A percentile compares a stretch with the other conserved stretches of the same genome.
phyloP scores from a whole-genome alignment of 2,113 vertebrate species.

The Pelmatolapia mariae region DNA sequence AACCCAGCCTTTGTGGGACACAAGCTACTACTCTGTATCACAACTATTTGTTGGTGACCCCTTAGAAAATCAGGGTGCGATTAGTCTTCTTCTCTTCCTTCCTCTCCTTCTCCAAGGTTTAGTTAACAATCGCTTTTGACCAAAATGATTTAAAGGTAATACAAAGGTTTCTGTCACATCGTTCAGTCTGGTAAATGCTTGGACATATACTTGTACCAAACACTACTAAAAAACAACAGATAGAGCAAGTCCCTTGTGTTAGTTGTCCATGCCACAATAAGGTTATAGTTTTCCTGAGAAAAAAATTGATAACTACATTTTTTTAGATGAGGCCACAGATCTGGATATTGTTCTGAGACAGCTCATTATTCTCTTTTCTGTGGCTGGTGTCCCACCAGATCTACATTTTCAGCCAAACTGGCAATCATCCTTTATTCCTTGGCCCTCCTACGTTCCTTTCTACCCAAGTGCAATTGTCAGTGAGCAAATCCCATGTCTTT shows the following conservation, averaged over 20 bases:
- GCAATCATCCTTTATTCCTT: neutral
- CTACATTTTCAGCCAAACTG: constrained; percentile 1
- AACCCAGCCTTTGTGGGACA: neutral
- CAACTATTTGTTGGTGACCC: neutral
- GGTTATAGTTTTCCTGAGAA: neutral
- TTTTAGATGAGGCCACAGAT: neutral
- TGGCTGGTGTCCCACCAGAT: neutral
- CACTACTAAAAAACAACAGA: neutral
- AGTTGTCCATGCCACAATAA: neutral
- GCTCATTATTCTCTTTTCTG: neutral
- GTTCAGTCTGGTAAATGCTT: neutral
- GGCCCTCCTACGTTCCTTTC: neutral
- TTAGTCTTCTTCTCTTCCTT: neutral
- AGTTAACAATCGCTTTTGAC: neutral
- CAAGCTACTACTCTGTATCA: neutral
- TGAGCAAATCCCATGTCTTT: neutral
- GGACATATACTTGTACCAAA: neutral
- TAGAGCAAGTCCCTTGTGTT: neutral
- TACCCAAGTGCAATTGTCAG: neutral
- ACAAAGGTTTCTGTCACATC: neutral
- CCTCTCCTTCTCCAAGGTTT: neutral
- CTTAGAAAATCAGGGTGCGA: neutral
- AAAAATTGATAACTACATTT: neutral
- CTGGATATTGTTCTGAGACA: constrained; percentile 11
- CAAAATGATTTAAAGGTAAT: neutral